Evolutionary conservation across 2,888 invertebrate species (phyloP).

Genomic region (Mesodorylaimus sp.): DNA sequence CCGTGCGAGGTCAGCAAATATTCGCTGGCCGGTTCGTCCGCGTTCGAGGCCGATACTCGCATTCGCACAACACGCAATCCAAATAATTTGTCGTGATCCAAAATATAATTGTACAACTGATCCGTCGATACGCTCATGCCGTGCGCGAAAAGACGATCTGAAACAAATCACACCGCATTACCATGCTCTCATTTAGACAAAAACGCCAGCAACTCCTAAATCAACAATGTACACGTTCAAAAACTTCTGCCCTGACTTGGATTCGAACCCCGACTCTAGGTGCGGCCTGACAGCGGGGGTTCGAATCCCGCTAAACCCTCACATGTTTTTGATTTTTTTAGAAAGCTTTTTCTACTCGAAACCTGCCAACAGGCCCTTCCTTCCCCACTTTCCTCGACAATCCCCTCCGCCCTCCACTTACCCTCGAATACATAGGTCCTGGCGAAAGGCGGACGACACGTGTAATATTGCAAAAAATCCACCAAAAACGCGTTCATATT

Average conservation of each 20-base stretch:
- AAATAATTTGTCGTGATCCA: conserved; percentile 48
- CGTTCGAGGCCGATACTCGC: conserved; percentile 18
- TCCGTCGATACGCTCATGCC: conserved; percentile 18
- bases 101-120: conserved; percentile 49
- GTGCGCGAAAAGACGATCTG: background rate
- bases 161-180: background rate
- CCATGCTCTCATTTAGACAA: no score
- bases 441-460: conserved; percentile 55
- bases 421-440: conserved; percentile 52
- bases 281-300: no score
- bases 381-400: no score
- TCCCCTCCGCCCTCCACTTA: no score
- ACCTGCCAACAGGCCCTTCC: no score
- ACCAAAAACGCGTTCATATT: conserved; percentile 53
- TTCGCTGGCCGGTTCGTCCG: background rate
- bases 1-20: conserved; percentile 1
- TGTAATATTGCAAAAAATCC: conserved; percentile 57
- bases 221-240: no score
- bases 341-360: no score
- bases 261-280: no score
- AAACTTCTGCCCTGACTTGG: no score
- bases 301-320: no score
- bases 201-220: no score
- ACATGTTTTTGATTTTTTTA: no score
- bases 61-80: conserved; percentile 49